These are phyloP conservation scores for Falco naumanni DNA, from an alignment of 2,797 vertebrate species.

Conservation along the genomic window DNA sequence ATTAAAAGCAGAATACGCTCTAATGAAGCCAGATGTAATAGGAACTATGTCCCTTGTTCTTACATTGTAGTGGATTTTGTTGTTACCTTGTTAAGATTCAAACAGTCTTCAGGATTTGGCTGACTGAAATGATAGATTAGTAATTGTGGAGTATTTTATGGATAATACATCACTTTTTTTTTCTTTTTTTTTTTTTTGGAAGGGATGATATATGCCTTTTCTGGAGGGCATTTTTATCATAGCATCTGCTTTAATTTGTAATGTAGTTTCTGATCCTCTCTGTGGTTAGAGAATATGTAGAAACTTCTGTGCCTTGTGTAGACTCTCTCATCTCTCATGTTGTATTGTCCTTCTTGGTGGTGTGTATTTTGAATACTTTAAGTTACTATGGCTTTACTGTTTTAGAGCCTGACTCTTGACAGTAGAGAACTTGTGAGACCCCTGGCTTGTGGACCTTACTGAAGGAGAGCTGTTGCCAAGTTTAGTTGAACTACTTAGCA, in stretches of 20 bases:
- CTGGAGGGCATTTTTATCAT: conserved; percentile 16
- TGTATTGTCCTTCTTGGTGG: background rate
- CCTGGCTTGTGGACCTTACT: background rate
- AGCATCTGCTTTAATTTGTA: conserved; percentile 13
- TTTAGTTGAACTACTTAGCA: background rate
- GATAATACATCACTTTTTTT: background rate
- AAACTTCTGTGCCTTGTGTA: conserved; percentile 5
- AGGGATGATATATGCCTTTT: background rate
- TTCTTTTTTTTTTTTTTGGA: background rate
- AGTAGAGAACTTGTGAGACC: background rate
- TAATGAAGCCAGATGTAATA: conserved; percentile 17
- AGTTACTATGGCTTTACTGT: background rate
- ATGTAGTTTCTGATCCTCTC: conserved; percentile 15
- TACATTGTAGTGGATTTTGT: conserved; percentile 11
- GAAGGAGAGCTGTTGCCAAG: background rate
- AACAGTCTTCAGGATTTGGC: background rate
- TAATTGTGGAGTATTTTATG: background rate
- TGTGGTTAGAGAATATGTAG: conserved; percentile 32
- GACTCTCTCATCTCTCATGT: conserved; percentile 14
- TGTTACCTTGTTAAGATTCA: conserved; percentile 48
- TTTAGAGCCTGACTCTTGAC: background rate
- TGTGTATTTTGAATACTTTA: background rate
- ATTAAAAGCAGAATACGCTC: conserved; percentile 37
- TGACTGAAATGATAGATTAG: conserved; percentile 27
- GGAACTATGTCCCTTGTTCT: background rate